These are phyloP conservation scores for Sula dactylatra DNA, from an alignment of 2,113 vertebrate genomes.

Conservation along the genomic window DNA sequence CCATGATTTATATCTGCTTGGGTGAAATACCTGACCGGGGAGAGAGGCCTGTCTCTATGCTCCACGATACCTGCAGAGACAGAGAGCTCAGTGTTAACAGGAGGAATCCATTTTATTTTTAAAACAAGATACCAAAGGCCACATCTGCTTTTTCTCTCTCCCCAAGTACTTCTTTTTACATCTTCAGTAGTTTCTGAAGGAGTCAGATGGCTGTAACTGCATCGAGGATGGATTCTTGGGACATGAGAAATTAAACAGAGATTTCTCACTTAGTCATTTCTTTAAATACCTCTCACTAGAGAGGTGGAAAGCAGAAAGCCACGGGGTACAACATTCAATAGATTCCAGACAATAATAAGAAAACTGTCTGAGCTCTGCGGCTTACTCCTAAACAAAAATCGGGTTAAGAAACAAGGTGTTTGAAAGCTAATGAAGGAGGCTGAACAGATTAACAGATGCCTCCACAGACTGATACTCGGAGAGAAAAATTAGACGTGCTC, in stretches of 20 bases:
- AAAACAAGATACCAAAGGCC: not conserved
- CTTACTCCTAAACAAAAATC: not conserved
- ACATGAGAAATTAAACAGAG: not conserved
- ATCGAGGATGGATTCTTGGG: not conserved
- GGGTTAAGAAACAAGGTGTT: not conserved
- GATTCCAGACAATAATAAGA: not conserved
- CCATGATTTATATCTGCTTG: conserved; percentile 87
- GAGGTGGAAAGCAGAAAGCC: not conserved
- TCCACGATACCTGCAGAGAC: conserved; percentile 80
- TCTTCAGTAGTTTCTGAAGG: not conserved
- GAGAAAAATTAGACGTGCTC: not conserved
- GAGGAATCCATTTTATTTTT: not conserved
- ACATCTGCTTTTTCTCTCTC: not conserved
- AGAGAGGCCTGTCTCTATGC: conserved; percentile 79
- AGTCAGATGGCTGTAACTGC: not conserved
- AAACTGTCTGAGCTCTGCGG: not conserved
- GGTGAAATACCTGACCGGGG: conserved; percentile 78
- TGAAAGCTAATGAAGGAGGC: not conserved
- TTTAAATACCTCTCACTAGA: not conserved
- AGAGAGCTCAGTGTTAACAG: not conserved
- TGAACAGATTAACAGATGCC: not conserved
- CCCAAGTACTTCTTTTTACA: not conserved
- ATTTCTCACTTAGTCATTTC: not conserved
- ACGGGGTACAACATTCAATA: not conserved
- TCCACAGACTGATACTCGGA: not conserved